Evolutionary conservation across 2,113 vertebrate genomes (phyloP).

Genomic region (Ochotona curzoniae): DNA sequence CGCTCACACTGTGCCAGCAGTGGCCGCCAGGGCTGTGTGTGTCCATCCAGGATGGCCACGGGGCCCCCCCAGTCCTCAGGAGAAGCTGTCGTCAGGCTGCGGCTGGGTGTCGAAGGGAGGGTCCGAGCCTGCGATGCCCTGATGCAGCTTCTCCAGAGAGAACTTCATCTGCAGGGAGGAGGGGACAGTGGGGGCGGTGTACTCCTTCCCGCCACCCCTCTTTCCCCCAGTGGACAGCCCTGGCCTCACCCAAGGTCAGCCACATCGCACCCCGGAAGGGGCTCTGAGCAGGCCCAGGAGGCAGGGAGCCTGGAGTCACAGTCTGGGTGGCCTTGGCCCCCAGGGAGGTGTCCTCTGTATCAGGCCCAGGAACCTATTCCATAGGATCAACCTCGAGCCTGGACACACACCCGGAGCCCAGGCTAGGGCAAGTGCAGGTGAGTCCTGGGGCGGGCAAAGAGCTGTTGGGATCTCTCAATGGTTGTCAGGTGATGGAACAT

Average conservation of each 20-base stretch:
- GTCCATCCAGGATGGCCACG: neutral
- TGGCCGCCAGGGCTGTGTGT: constrained; percentile 62
- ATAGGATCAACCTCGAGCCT: neutral
- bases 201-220: neutral
- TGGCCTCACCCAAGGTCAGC: neutral
- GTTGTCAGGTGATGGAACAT: too few species aligned
- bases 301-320: neutral
- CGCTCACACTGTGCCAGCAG: constrained; percentile 76
- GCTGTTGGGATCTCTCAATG: too few species aligned
- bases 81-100: constrained; percentile 63
- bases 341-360: neutral
- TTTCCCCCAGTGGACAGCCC: neutral
- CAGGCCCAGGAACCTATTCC: neutral
- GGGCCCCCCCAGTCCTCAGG: constrained; percentile 48
- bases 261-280: neutral
- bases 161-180: constrained; percentile 89
- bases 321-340: neutral
- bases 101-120: constrained; percentile 83
- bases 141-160: constrained; percentile 93
- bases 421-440: too few species aligned
- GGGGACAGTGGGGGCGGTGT: neutral
- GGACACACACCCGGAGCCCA: neutral
- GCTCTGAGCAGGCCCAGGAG: neutral
- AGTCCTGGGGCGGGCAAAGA: too few species aligned
- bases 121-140: constrained; percentile 88